Evolutionary conservation across 2,113 vertebrate species (phyloP).

Genomic region (Lanius ludovicianus): DNA sequence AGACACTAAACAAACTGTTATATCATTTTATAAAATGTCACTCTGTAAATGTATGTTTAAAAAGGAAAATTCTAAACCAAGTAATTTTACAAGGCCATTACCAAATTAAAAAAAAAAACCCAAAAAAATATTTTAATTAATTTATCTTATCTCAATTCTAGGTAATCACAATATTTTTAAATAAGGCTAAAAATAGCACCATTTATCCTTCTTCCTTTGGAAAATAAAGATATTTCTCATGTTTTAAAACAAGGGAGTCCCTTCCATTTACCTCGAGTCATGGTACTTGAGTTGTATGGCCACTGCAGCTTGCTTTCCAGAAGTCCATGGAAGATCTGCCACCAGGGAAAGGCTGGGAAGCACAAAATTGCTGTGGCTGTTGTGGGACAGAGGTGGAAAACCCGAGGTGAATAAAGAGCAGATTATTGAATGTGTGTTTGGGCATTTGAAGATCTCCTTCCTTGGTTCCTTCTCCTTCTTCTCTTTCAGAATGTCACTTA

Average conservation of each 20-base stretch:
- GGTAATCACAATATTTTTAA: not conserved
- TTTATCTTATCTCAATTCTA: not conserved
- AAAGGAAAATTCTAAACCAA: not conserved
- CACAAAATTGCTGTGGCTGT: not conserved
- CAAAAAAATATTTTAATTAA: not conserved
- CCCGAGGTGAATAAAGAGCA: not conserved
- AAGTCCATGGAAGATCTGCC: not conserved
- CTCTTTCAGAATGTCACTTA: not conserved
- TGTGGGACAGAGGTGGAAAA: not conserved
- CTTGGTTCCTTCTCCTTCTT: not conserved
- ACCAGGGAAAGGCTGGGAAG: not conserved
- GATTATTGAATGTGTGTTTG: not conserved
- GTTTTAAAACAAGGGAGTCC: not conserved
- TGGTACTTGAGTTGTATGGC: not conserved
- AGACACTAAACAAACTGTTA: not conserved
- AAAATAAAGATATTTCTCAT: not conserved
- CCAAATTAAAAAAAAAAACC: not conserved
- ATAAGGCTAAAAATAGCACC: not conserved
- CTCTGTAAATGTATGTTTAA: not conserved
- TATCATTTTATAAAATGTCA: not conserved
- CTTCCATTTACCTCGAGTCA: not conserved
- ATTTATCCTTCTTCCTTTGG: not conserved
- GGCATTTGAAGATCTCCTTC: not conserved
- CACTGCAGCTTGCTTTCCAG: not conserved
- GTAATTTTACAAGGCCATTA: not conserved